Evolutionary conservation across 2,888 invertebrate genomes (phyloP), one percentile per base, ranked within the genome.

Genomic region (Callyntrura guangdongensis): DNA sequence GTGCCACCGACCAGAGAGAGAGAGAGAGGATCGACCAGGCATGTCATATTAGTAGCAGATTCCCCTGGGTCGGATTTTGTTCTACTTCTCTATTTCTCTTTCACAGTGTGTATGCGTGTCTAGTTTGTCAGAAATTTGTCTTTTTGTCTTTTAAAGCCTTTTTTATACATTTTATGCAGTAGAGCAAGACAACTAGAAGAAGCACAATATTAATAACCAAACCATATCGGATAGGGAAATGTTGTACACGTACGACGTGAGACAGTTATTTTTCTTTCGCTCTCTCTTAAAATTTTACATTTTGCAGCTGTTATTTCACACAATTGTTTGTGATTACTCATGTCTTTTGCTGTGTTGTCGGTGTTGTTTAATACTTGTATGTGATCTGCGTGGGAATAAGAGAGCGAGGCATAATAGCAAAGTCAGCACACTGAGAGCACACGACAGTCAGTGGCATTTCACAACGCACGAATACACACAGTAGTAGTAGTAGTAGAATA

Each of bases 51-150:
- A 22, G 27, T 74, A 22, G 27, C 20, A 12, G 20, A 74, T 49
- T 49, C 74, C 74, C 74, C 49, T 74, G 74, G 74, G 74, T 69
- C 36, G 69, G 69, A 69, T 69, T 36, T 69, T 69, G 69, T 45
- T 17, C 69, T 69, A 69, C 69, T 69, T 69, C 36, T 36, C 36
- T 36, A 2, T 36, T 6, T 36, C 36, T 36, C 36, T 36, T 6
- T 36, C 36, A 4, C 36, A 2, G 53, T n/a, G n/a, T 14, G 53
- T n/a, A 49, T 36, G 2, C 36, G 36, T 36, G 36, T 6, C 36
- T 36, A 36, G 3, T 6, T 36, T 36, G 36, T 36, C 36, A 36
- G 3, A 36, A 2, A 36, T 36, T 36, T 36, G 36, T 36, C 36
- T 36, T 36, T 6, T 36, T 36, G 36, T 36, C 36, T 36, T 36